Base-by-base conservation (phyloP, 2,113 vertebrate genomes). In the Cairina moschata region DNA sequence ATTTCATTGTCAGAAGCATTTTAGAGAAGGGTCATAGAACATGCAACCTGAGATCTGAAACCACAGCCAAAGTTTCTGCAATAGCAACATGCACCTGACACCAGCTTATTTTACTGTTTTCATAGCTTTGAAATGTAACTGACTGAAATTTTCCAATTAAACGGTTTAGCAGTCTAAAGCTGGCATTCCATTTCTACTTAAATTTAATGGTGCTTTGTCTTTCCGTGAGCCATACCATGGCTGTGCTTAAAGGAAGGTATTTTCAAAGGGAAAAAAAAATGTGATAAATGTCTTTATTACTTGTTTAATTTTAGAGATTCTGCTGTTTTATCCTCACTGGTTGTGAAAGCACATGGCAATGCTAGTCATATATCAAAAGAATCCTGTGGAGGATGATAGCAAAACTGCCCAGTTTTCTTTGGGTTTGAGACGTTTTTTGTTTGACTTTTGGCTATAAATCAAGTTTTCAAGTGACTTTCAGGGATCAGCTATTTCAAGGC, bases 51-150 rank as follows among this genome's bases (percentile, higher is more conserved):
- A 93, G 25, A 71, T 80, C 73, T 63, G 62, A 92, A 96, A 91
- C 15, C 4, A 56, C 36, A 77, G 31, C 42, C 8, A 18, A 60
- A 72, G 38, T 36, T 91, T 93, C 93, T 91, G 63, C 16, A 44
- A 76, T 91, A 90, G 91, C 92, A 96, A 89, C 80, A 46, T 91
- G 92, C 92, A 97, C 91, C 95, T 97, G 93, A 98, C 83, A 94
- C 85, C 52, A 82, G 89, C 73, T 98, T 69, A 75, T 95, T 91
- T 83, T 58, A 62, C 56, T 95, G 46, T 90, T 87, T 86, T 76
- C 88, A 96, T 96, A 96, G 95, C 97, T 98, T 98, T 98, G 97
- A 98, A 98, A 97, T 96, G 90, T 86, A 82, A 59, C 66, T 85
- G 73, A 26, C 42, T 88, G 80, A 96, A 26, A 87, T 93, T 80